Evolutionary conservation across 2,888 invertebrate species (phyloP), one percentile per base, ranked within the genome.

Genomic region (Epinotia ramella): DNA sequence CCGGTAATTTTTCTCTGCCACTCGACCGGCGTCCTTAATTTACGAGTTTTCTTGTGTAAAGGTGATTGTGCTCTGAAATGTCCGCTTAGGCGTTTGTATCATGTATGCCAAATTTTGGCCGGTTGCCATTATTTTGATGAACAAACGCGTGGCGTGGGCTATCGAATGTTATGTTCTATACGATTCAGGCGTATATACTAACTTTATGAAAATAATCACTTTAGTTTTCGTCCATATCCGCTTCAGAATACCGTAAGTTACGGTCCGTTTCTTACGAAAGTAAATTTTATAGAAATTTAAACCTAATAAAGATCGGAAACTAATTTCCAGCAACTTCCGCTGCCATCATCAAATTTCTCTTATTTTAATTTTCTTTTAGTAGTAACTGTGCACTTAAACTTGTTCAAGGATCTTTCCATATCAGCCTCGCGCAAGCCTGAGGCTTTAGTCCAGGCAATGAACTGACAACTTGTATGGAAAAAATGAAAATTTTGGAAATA

Each of bases 91-190:
- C 79, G 79, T 84, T 40, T 40, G 40, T 40, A 40, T 40, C 40
- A 40, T 83, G 82, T 84, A 82, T 84, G 86, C 82, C 83, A 83
- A 89, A 85, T 88, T 79, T 93, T 94, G 94, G 94, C 94, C 78
- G 78, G 40, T 68, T 83, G 92, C 94, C 94, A 94, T 90, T 94
- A 93, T 94, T 94, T 93, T 94, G 93, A 91, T 93, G 90, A 84
- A 88, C 86, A 84, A 84, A 85, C 87, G 84, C 83, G 83, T 80
- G 80, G 88, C 87, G 90, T 89, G 89, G 89, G 89, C 80, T 84
- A 85, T 86, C 83, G 84, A 89, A 89, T 90, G 89, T 90, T 90
- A 89, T 90, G 88, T 87, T 89, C 84, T 82, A 79, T 80, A 80
- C 53, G 76, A 70, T 78, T 77, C 76, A 78, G 76, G 78, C 76